These are phyloP conservation scores for Trochalopteron elliotii DNA, from an alignment of 2,113 vertebrate genomes.

Conservation along the genomic window DNA sequence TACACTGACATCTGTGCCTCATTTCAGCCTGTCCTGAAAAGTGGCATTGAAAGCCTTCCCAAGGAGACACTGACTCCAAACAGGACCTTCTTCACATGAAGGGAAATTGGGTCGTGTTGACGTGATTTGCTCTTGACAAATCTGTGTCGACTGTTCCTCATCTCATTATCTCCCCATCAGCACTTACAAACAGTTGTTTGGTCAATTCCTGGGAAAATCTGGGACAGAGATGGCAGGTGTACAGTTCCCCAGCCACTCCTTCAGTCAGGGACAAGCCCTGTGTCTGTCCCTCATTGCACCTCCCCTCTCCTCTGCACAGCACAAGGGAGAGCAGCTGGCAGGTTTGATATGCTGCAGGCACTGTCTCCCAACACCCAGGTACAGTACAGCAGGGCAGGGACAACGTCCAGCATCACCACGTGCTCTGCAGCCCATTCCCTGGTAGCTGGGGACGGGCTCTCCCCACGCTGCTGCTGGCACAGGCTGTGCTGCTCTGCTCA, in stretches of 20 bases:
- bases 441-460: not conserved
- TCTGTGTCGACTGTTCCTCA: conserved; percentile 18
- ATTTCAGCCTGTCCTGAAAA: not conserved
- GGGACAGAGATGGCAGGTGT: conserved; percentile 54
- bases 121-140: conserved; percentile 55
- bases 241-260: conserved; percentile 24
- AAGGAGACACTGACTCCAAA: not conserved
- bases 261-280: rapidly evolving
- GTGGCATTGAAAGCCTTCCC: not conserved
- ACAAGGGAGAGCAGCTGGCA: not conserved
- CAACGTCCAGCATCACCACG: not conserved
- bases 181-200: conserved; percentile 55
- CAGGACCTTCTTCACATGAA: conserved; percentile 6
- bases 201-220: conserved; percentile 58
- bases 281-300: rapidly evolving
- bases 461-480: rapidly evolving
- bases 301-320: not conserved
- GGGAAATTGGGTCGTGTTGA: conserved; percentile 46
- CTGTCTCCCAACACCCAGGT: not conserved
- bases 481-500: not conserved
- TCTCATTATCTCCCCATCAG: conserved; percentile 51
- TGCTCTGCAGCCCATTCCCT: not conserved
- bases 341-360: not conserved
- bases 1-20: not conserved
- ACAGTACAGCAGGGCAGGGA: not conserved